Conservation (phyloP, 1,140 invertebrate genomes). For the Temnothorax longispinosus region DNA sequence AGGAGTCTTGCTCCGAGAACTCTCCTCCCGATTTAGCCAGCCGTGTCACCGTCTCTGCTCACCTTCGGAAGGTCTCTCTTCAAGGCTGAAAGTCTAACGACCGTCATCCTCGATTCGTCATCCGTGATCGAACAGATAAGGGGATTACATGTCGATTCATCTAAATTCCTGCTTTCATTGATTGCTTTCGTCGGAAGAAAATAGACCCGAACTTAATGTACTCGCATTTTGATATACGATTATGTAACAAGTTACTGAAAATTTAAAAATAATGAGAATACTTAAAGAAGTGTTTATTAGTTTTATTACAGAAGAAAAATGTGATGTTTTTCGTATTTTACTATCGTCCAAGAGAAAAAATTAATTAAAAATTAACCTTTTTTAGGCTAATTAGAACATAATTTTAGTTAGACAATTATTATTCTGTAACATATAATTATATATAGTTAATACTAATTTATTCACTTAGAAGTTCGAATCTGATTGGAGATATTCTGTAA, state of each 20-base stretch:
- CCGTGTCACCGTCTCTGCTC: slow-evolving; percentile 64
- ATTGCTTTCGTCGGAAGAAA: slow-evolving; percentile 2
- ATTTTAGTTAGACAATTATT: not conserved
- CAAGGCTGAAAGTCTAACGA: slow-evolving; percentile 73
- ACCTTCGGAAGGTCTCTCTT: slow-evolving; percentile 77
- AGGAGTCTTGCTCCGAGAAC: slow-evolving; percentile 75
- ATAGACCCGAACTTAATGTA: not conserved
- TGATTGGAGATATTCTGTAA: not conserved
- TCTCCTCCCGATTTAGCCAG: slow-evolving; percentile 72
- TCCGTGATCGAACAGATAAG: slow-evolving; percentile 39
- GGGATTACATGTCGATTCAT: slow-evolving; percentile 38
- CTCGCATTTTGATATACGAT: not conserved
- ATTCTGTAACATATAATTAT: not conserved
- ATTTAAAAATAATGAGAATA: not conserved
- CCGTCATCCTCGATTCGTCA: slow-evolving; percentile 53
- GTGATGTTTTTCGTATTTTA: not conserved
- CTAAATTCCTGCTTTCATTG: not conserved
- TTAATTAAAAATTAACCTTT: not conserved
- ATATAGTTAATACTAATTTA: not conserved
- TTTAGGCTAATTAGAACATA: not conserved
- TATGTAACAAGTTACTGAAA: not conserved
- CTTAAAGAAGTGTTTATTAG: too few species aligned
- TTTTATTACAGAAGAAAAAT: not conserved
- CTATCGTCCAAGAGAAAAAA: not conserved
- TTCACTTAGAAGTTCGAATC: not conserved